phyloP scores from a whole-genome alignment of 1,140 invertebrate species.

The Bombus breviceps region DNA sequence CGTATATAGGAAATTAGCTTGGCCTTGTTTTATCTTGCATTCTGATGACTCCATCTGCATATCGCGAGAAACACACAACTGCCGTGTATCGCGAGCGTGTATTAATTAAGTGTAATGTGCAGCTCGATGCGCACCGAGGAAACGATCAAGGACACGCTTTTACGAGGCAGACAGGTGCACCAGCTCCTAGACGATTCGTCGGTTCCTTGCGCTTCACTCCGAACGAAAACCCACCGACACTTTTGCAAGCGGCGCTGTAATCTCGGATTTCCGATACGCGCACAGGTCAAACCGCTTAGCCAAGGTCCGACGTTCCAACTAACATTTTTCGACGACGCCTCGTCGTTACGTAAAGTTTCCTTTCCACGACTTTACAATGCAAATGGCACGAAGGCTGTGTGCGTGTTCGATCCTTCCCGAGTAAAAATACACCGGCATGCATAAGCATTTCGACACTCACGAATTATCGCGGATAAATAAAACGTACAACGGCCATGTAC shows the following conservation, averaged over 20 bases:
- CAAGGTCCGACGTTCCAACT: neutral
- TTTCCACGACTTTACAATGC: neutral
- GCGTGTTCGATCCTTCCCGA: constrained; percentile 30
- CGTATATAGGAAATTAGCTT: constrained; percentile 68
- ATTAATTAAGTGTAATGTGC: constrained; percentile 60
- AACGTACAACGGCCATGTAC: neutral
- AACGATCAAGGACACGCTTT: constrained; percentile 66
- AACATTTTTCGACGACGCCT: neutral
- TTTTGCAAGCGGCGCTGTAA: neutral
- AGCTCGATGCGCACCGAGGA: constrained; percentile 53
- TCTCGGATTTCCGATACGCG: neutral
- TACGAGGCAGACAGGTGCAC: constrained; percentile 47
- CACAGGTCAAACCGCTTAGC: too few species aligned
- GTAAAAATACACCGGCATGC: neutral
- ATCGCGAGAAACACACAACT: constrained; percentile 55
- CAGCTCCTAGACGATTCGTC: constrained; percentile 12
- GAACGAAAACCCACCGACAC: neutral
- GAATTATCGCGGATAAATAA: neutral
- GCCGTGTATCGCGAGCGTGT: constrained; percentile 15
- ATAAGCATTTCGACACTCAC: too few species aligned
- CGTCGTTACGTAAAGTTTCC: neutral
- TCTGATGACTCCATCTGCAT: constrained; percentile 62
- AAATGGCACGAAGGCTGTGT: neutral
- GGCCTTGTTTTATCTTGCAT: constrained; percentile 70
- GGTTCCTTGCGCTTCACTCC: too few species aligned